A percentile compares a stretch with the other conserved stretches of the same genome.
phyloP scores from a whole-genome alignment of 2,113 vertebrate genomes.

The Solenodon paradoxus region DNA sequence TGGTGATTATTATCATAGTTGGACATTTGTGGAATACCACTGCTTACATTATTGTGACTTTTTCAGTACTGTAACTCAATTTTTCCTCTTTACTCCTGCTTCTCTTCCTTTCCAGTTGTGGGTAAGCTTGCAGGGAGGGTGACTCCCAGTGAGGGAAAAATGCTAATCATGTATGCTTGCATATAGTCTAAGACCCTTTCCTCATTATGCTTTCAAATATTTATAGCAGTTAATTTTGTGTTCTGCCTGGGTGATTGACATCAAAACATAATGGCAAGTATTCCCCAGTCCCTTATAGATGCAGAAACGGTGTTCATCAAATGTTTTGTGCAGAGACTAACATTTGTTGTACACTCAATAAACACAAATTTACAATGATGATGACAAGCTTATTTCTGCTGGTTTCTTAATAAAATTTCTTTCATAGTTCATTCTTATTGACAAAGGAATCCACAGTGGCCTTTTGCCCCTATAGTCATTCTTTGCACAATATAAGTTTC shows the following conservation, averaged over 20 bases:
- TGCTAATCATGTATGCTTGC: slow-evolving; percentile 4
- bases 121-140: neutral
- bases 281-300: neutral
- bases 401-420: slow-evolving; percentile 43
- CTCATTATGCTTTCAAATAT: slow-evolving; percentile 28
- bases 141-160: neutral
- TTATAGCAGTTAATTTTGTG: slow-evolving; percentile 38
- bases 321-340: slow-evolving; percentile 13
- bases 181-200: neutral
- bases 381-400: slow-evolving; percentile 37
- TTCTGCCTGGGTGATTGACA: neutral
- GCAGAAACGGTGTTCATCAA: slow-evolving; percentile 17
- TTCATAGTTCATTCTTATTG: slow-evolving; percentile 18
- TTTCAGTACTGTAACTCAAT: neutral
- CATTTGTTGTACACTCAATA: slow-evolving; percentile 40
- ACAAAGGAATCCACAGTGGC: neutral
- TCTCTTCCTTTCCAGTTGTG: neutral
- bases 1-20: neutral
- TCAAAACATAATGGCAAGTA: slow-evolving; percentile 32
- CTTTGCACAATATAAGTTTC: neutral
- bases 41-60: neutral
- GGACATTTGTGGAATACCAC: neutral
- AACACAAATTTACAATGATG: slow-evolving; percentile 34
- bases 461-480: neutral
- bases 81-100: neutral